These are phyloP conservation scores for Talpa occidentalis DNA, from an alignment of 2,113 vertebrate species.

Conservation along the genomic window DNA sequence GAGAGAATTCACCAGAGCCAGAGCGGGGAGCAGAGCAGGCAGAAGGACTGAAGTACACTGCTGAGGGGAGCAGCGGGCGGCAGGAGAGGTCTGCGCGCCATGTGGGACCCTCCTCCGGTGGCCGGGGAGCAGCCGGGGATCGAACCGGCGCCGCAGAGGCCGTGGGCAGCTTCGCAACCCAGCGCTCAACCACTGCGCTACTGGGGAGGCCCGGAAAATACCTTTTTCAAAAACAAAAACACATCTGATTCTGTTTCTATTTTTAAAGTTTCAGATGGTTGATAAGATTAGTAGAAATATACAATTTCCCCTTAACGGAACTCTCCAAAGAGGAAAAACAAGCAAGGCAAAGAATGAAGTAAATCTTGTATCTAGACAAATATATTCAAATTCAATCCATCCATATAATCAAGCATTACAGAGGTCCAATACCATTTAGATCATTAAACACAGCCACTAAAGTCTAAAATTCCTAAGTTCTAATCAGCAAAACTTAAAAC, in stretches of 20 bases:
- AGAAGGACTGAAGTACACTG: too few species aligned
- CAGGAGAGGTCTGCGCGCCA: too few species aligned
- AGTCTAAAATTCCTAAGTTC: slow-evolving; percentile 2
- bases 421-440: not conserved
- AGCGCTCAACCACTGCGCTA: too few species aligned
- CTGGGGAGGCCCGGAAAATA: too few species aligned
- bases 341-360: not conserved
- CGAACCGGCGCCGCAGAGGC: too few species aligned
- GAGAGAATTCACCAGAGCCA: too few species aligned
- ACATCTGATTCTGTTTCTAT: not conserved
- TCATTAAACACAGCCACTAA: not conserved
- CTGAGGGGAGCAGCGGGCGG: too few species aligned
- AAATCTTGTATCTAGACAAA: slow-evolving; percentile 15
- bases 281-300: not conserved
- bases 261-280: not conserved
- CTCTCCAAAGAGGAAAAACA: not conserved
- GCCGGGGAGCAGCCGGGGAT: too few species aligned
- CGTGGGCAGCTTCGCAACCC: too few species aligned
- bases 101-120: too few species aligned
- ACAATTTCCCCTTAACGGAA: not conserved
- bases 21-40: too few species aligned
- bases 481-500: slow-evolving; percentile 19
- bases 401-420: not conserved
- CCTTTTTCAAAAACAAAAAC: slow-evolving; percentile 28
- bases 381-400: not conserved